Evolutionary conservation across 92 coral and sea anemone species (phyloP).

Genomic region (Pocillopora grandis): DNA sequence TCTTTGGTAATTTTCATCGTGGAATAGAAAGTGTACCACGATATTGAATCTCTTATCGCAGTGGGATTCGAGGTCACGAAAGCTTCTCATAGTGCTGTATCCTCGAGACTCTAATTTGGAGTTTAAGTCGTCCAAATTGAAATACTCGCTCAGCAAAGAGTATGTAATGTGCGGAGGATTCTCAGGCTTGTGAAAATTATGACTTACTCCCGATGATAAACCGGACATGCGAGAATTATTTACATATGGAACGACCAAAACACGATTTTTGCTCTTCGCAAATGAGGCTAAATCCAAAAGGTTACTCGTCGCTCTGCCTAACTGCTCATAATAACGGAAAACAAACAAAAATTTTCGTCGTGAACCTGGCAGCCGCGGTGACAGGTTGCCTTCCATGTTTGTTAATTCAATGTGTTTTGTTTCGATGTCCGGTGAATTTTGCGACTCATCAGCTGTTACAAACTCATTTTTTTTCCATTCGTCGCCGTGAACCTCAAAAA

Average conservation of each 20-base stretch:
- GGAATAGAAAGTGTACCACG: constrained; percentile 84
- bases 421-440: not conserved
- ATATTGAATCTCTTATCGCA: constrained; percentile 80
- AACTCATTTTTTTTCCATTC: not conserved
- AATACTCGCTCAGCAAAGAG: constrained; percentile 78
- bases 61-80: constrained; percentile 77
- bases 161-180: constrained; percentile 45
- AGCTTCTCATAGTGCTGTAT: constrained; percentile 69
- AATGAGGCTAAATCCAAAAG: constrained; percentile 86
- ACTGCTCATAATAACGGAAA: constrained; percentile 97
- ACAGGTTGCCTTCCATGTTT: constrained; percentile 15
- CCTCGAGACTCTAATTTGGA: constrained; percentile 67
- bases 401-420: not conserved
- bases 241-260: constrained; percentile 91
- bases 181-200: constrained; percentile 60
- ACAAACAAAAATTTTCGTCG: constrained; percentile 82
- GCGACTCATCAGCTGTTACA: constrained; percentile 8
- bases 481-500: not conserved
- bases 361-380: not conserved
- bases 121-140: constrained; percentile 67
- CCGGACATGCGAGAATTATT: constrained; percentile 99
- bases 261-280: constrained; percentile 79
- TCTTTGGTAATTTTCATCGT: constrained; percentile 45
- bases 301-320: constrained; percentile 93
- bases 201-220: constrained; percentile 84